phyloP scores from a whole-genome alignment of 2,113 vertebrate species.

The Nibea albiflora region DNA sequence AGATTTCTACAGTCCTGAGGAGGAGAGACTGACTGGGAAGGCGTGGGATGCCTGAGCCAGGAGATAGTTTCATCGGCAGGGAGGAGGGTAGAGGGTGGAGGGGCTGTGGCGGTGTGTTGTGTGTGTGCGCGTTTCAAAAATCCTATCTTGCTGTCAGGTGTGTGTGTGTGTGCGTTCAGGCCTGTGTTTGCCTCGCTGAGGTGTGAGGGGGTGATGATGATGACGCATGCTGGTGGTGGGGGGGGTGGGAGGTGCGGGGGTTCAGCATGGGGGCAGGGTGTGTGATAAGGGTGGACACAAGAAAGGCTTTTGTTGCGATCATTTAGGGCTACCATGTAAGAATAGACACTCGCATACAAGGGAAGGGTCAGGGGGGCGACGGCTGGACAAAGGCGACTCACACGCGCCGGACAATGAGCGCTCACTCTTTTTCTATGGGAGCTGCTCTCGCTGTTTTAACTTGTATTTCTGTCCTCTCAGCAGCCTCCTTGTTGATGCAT shows the following conservation, averaged over 20 bases:
- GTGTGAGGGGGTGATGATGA: constrained; percentile 53
- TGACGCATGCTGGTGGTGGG: constrained; percentile 16
- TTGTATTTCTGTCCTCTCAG: constrained; percentile 76
- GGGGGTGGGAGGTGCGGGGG: background rate
- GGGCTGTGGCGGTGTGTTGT: background rate
- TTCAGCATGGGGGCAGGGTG: constrained; percentile 15
- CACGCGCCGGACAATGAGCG: constrained; percentile 43
- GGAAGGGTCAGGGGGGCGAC: constrained; percentile 60
- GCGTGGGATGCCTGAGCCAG: constrained; percentile 69
- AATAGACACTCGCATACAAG: constrained; percentile 42
- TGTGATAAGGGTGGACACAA: constrained; percentile 40
- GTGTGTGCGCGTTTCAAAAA: constrained; percentile 20
- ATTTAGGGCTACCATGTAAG: constrained; percentile 32
- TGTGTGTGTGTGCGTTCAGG: background rate
- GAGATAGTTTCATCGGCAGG: constrained; percentile 26
- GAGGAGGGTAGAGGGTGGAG: constrained; percentile 18
- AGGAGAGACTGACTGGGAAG: constrained; percentile 67
- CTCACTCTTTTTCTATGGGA: constrained; percentile 14
- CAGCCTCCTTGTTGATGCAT: constrained; percentile 76
- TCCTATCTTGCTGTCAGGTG: constrained; percentile 38
- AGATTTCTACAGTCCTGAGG: constrained; percentile 35
- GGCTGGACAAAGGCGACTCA: constrained; percentile 55
- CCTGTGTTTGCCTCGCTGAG: constrained; percentile 33
- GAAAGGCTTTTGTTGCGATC: constrained; percentile 52
- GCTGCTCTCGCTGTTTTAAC: constrained; percentile 50